A percentile compares a stretch with the other conserved stretches of the same genome.
phyloP scores from a whole-genome alignment of 2,888 invertebrate genomes.

The Brenthis hecate region DNA sequence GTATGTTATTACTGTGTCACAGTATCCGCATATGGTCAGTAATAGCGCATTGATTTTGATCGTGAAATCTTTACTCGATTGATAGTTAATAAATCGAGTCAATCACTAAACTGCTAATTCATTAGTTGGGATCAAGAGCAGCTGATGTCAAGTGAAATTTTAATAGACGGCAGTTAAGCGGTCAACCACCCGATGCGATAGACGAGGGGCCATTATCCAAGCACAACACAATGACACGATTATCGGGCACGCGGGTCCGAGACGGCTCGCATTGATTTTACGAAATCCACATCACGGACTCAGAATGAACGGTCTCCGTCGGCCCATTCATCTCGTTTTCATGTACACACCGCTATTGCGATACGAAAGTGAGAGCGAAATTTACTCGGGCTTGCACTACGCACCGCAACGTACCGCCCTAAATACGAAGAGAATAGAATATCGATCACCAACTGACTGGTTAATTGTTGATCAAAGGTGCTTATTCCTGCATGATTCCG shows the following conservation, averaged over 20 bases:
- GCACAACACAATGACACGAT: conserved; percentile 74
- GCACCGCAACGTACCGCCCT: conserved; percentile 66
- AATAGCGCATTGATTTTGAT: background rate
- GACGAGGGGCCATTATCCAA: conserved; percentile 64
- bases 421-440: conserved; percentile 67
- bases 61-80: background rate
- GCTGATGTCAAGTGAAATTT: conserved; percentile 59
- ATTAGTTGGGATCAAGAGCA: conserved; percentile 25
- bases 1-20: background rate
- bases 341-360: conserved; percentile 76
- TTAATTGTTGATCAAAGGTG: conserved; percentile 47
- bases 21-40: background rate
- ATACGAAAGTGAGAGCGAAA: conserved; percentile 80
- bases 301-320: conserved; percentile 75
- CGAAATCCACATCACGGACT: conserved; percentile 76
- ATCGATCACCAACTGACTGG: conserved; percentile 49
- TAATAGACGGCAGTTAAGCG: conserved; percentile 63
- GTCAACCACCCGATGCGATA: conserved; percentile 61
- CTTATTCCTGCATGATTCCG: conserved; percentile 17
- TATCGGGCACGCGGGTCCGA: conserved; percentile 65
- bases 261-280: conserved; percentile 76
- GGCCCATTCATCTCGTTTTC: conserved; percentile 81
- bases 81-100: background rate
- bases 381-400: conserved; percentile 73
- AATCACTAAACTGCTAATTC: conserved; percentile 26